Percentiles rank a stretch among this genome's conserved stretches.
Evolutionary conservation across 2,888 invertebrate species (phyloP).

Genomic region (Campoplex nolae): DNA sequence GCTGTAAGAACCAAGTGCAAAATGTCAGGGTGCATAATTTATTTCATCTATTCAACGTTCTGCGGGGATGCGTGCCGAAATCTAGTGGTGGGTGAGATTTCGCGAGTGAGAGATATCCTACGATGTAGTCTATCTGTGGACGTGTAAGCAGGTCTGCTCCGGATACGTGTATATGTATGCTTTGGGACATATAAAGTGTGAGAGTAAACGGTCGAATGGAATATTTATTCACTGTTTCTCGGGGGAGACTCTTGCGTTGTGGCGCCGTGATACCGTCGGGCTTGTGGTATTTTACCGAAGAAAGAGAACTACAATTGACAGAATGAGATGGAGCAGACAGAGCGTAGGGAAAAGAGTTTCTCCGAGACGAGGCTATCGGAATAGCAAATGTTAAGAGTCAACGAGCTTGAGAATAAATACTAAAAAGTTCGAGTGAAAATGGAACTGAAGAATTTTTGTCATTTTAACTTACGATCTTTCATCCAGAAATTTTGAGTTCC

Average conservation of each 20-base stretch:
- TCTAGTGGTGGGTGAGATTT: constrained; percentile 55
- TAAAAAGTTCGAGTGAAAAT: neutral
- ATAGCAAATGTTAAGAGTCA: neutral
- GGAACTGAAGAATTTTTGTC: too few relatives aligned
- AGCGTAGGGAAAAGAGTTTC: too few relatives aligned
- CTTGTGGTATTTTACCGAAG: constrained; percentile 33
- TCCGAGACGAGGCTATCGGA: too few relatives aligned
- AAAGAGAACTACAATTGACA: neutral
- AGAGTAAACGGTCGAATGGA: constrained; percentile 69
- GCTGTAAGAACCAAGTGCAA: constrained; percentile 68
- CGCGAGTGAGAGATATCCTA: constrained; percentile 31
- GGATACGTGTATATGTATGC: neutral
- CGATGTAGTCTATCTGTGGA: neutral
- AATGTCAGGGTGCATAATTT: constrained; percentile 76
- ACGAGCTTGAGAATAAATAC: neutral
- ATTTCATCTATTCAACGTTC: constrained; percentile 75
- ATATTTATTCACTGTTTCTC: constrained; percentile 74
- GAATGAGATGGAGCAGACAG: constrained; percentile 18
- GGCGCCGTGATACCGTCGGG: constrained; percentile 33
- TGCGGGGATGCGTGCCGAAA: constrained; percentile 64
- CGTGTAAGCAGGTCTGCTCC: constrained; percentile 39
- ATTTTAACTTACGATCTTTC: too few relatives aligned
- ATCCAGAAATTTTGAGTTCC: too few relatives aligned
- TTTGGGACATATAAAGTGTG: neutral
- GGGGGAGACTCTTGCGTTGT: constrained; percentile 39